Percentiles rank a stretch among this genome's conserved stretches.
These are phyloP conservation scores for Promerops cafer DNA, from an alignment of 2,113 vertebrate species.

Conservation along the genomic window DNA sequence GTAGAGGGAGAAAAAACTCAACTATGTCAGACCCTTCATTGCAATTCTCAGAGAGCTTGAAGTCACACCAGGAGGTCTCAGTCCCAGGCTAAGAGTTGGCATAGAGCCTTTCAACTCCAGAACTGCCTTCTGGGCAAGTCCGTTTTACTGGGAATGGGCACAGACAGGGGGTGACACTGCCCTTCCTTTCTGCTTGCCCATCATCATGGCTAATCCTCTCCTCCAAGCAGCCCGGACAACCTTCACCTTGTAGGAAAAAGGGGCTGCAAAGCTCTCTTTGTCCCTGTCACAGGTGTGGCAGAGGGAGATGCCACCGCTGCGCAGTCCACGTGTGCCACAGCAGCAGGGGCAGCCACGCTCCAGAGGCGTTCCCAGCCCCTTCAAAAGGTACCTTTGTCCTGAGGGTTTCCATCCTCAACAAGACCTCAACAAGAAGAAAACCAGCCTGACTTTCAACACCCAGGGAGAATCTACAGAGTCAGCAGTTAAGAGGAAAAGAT, in stretches of 20 bases:
- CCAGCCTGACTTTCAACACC: not conserved
- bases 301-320: not conserved
- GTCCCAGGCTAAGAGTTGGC: not conserved
- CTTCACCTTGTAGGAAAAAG: not conserved
- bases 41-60: not conserved
- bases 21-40: not conserved
- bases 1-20: not conserved
- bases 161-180: rapidly evolving
- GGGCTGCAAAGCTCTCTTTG: not conserved
- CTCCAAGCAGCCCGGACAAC: not conserved
- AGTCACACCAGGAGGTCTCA: not conserved
- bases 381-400: not conserved
- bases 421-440: not conserved
- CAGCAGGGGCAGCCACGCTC: rapidly evolving
- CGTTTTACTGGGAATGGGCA: not conserved
- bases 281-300: not conserved
- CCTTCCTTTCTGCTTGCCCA: not conserved
- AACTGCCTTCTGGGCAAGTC: not conserved
- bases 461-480: not conserved
- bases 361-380: not conserved
- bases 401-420: not conserved
- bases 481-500: not conserved
- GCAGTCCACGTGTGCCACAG: rapidly evolving
- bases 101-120: not conserved
- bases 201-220: not conserved